phyloP scores from a whole-genome alignment of 2,888 invertebrate genomes.

The Pomacea canaliculata region DNA sequence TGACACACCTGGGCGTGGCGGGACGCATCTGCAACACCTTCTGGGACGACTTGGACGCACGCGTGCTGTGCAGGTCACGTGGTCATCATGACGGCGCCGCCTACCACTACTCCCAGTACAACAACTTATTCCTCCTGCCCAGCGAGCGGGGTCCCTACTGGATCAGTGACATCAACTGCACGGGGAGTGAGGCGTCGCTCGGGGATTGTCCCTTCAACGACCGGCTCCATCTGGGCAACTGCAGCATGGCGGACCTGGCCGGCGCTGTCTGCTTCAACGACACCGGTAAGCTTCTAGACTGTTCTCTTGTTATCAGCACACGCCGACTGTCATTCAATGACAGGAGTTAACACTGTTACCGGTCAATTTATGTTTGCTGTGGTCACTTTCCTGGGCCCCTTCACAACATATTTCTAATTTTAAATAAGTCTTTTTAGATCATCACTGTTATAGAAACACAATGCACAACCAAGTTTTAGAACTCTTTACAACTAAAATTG shows the following conservation, averaged over 20 bases:
- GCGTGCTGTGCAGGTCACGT: constrained; percentile 48
- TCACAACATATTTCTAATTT: too few relatives aligned
- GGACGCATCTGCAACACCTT: constrained; percentile 69
- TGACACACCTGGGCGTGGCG: constrained; percentile 55
- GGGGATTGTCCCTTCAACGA: constrained; percentile 47
- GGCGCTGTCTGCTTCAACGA: constrained; percentile 56
- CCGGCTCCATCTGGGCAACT: constrained; percentile 46
- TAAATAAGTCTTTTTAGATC: too few relatives aligned
- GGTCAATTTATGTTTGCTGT: too few relatives aligned
- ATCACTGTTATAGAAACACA: too few relatives aligned
- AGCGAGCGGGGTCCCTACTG: constrained; percentile 48
- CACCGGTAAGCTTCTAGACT: not conserved
- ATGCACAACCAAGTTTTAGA: too few relatives aligned
- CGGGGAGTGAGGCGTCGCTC: constrained; percentile 46
- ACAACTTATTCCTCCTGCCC: constrained; percentile 19
- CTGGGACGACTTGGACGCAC: constrained; percentile 54
- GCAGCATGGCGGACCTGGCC: constrained; percentile 43
- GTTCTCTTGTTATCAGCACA: too few relatives aligned
- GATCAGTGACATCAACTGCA: constrained; percentile 52
- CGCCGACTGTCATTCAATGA: too few relatives aligned
- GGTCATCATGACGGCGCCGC: constrained; percentile 49
- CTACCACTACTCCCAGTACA: constrained; percentile 38
- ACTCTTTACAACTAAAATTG: too few relatives aligned
- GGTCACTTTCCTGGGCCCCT: too few relatives aligned
- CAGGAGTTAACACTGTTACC: too few relatives aligned